Evolutionary conservation across 2,113 vertebrate species (phyloP).

Genomic region (Psophia crepitans): DNA sequence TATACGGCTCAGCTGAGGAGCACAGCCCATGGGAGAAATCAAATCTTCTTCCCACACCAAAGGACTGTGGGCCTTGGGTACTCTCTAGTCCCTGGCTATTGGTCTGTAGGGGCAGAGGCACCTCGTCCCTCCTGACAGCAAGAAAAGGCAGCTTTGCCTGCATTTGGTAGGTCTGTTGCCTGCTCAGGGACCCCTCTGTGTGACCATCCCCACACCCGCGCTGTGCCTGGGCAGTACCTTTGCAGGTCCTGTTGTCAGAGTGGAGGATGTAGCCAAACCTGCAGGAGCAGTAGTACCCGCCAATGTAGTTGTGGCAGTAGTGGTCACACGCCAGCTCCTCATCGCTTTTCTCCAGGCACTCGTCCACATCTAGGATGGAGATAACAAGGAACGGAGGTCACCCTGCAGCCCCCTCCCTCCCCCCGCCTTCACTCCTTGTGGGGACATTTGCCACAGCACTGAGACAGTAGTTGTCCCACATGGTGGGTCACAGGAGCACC

Average conservation of each 20-base stretch:
- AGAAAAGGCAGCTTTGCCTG: background rate
- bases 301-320: conserved; percentile 94
- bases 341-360: conserved; percentile 83
- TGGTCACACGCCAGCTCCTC: conserved; percentile 89
- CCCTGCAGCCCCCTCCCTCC: background rate
- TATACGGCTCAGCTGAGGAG: background rate
- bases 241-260: conserved; percentile 92
- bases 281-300: conserved; percentile 96
- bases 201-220: background rate
- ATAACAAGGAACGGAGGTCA: background rate
- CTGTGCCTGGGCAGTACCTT: conserved; percentile 72
- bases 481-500: background rate
- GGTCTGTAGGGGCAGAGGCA: background rate
- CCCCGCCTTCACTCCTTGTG: accelerated
- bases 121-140: background rate
- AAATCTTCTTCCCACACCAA: background rate
- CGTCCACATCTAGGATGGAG: conserved; percentile 84
- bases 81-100: background rate
- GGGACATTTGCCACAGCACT: background rate
- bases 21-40: background rate
- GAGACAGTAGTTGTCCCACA: background rate
- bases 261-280: conserved; percentile 93
- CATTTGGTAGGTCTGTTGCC: background rate
- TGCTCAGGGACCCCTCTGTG: background rate
- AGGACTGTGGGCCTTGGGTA: background rate